Conservation (phyloP, 2,888 invertebrate species). For the Drosophila testacea region DNA sequence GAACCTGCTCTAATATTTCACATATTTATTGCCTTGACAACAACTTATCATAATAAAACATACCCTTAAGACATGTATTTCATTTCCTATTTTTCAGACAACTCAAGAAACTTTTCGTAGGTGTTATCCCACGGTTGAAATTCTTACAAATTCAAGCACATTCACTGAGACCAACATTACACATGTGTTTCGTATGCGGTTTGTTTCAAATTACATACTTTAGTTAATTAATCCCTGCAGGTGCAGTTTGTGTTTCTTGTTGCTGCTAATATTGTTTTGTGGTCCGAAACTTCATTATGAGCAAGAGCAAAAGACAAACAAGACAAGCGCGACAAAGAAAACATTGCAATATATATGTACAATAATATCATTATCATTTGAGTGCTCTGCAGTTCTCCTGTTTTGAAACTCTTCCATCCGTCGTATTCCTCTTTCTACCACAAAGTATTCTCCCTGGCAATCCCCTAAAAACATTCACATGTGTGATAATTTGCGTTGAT, state of each 20-base stretch:
- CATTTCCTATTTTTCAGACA: neutral
- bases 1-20: no score
- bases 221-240: conserved; percentile 73
- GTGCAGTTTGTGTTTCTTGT: conserved; percentile 39
- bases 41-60: neutral
- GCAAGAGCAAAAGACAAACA: conserved; percentile 5
- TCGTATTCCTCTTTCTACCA: neutral
- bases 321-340: conserved; percentile 18
- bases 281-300: conserved; percentile 56
- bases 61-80: neutral
- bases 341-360: conserved; percentile 49
- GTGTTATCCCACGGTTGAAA: neutral
- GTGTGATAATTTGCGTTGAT: conserved; percentile 75
- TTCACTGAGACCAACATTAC: conserved; percentile 1
- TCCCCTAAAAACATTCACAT: conserved; percentile 22
- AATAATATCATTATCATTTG: conserved; percentile 56
- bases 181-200: conserved; percentile 36
- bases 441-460: conserved; percentile 27
- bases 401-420: conserved; percentile 6
- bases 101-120: no score
- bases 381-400: conserved; percentile 36
- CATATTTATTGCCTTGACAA: no score
- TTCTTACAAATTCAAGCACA: neutral
- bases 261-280: conserved; percentile 22
- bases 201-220: conserved; percentile 57